Conservation (phyloP, 2,797 vertebrate species). For the Phataginus tricuspis region DNA sequence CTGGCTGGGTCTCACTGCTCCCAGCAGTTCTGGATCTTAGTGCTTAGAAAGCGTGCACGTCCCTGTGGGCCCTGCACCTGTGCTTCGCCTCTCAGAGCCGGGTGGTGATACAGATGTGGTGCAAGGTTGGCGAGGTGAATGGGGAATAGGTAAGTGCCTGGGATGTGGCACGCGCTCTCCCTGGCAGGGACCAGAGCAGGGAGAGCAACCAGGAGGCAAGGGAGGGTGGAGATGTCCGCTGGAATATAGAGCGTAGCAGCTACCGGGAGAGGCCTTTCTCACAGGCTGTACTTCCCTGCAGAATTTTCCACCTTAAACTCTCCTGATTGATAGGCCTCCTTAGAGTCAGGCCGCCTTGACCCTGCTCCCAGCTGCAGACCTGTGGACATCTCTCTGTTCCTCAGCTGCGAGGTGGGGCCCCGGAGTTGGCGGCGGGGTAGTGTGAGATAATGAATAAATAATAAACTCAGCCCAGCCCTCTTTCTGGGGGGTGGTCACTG, state of each 20-base stretch:
- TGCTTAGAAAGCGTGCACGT: not conserved
- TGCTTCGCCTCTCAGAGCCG: rapidly evolving
- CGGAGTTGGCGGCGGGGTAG: rapidly evolving
- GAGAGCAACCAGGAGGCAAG: not conserved
- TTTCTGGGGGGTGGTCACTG: rapidly evolving
- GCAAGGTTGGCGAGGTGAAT: rapidly evolving
- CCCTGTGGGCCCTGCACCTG: rapidly evolving
- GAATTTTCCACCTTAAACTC: not conserved
- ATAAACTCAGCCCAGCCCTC: not conserved
- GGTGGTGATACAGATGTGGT: not conserved
- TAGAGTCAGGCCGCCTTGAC: not conserved
- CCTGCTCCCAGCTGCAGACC: not conserved
- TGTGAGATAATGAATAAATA: rapidly evolving
- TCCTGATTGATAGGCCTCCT: not conserved
- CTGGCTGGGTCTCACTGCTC: rapidly evolving
- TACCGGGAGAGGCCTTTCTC: not conserved
- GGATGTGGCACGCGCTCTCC: rapidly evolving
- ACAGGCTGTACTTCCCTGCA: rapidly evolving
- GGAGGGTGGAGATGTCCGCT: not conserved
- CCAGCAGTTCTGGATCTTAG: not conserved
- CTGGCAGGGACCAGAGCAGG: not conserved
- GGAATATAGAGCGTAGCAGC: rapidly evolving
- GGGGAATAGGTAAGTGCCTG: not conserved
- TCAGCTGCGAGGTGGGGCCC: not conserved
- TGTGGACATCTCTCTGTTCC: not conserved